These are phyloP conservation scores for Lethrus apterus DNA, from an alignment of 1,140 invertebrate genomes.

Conservation along the genomic window DNA sequence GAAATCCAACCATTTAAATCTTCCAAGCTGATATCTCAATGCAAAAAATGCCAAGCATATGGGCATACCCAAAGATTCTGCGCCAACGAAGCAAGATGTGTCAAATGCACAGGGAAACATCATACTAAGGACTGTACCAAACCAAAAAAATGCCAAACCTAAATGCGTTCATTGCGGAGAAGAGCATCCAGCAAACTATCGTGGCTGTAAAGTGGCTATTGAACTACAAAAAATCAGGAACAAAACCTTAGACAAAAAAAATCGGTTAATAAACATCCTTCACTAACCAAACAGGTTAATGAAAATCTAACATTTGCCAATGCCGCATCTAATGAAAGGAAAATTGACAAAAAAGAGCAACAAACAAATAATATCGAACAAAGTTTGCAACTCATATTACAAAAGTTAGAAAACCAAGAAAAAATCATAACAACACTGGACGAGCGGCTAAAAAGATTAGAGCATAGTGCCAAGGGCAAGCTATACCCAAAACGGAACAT, in stretches of 20 bases:
- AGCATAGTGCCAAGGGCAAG: constrained; percentile 14
- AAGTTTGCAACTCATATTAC: too few species aligned
- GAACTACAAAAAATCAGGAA: constrained; percentile 19
- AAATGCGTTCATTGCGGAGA: constrained; percentile 33
- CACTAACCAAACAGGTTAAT: too few species aligned
- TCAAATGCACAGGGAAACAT: not conserved
- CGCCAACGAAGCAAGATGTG: not conserved
- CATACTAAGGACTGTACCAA: not conserved
- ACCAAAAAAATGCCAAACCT: too few species aligned
- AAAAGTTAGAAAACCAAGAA: constrained; percentile 10
- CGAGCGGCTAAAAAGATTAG: constrained; percentile 19
- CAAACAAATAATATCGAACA: too few species aligned
- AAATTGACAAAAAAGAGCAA: too few species aligned
- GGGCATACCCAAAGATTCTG: not conserved
- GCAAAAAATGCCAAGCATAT: not conserved
- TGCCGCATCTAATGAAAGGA: too few species aligned
- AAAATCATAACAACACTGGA: too few species aligned
- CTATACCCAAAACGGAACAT: constrained; percentile 19
- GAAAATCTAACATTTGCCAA: too few species aligned
- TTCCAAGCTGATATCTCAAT: not conserved
- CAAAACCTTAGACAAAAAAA: too few species aligned
- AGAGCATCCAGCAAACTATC: constrained; percentile 36
- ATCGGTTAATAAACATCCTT: too few species aligned
- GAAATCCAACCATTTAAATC: not conserved
- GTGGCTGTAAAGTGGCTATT: constrained; percentile 28